A percentile compares a stretch with the other conserved stretches of the same genome.
phyloP scores from a whole-genome alignment of 1,140 invertebrate species.

The Archegozetes longisetosus region DNA sequence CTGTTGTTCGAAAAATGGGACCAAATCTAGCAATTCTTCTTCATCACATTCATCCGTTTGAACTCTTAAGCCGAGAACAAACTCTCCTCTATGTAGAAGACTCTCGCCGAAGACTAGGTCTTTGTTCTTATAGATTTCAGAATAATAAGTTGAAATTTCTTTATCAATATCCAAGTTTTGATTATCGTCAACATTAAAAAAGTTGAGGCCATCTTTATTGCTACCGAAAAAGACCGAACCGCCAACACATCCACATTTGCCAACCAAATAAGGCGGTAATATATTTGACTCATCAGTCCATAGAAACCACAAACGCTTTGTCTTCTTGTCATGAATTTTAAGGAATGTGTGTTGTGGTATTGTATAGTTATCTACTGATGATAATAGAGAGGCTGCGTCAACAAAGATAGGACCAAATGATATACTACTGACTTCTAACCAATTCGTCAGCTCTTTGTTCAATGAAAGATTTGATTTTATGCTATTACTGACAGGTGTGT shows the following conservation, averaged over 20 bases:
- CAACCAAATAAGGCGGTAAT: conserved; percentile 32
- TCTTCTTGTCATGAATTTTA: conserved; percentile 67
- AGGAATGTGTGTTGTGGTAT: conserved; percentile 43
- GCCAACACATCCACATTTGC: conserved; percentile 86
- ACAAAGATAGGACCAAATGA: conserved; percentile 72
- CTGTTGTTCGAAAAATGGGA: background rate
- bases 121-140: conserved; percentile 34
- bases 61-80: conserved; percentile 36
- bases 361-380: conserved; percentile 17
- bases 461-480: conserved; percentile 14
- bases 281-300: conserved; percentile 50
- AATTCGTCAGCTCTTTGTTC: conserved; percentile 29
- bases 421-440: conserved; percentile 83
- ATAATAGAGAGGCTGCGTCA: conserved; percentile 61
- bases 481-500: conserved; percentile 17
- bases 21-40: conserved; percentile 1
- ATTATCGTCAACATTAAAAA: conserved; percentile 17
- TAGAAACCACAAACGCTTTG: conserved; percentile 81
- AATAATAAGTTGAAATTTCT: background rate
- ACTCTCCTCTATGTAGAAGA: conserved; percentile 62
- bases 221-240: conserved; percentile 84
- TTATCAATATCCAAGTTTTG: background rate
- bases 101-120: conserved; percentile 82
- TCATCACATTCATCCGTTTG: background rate
- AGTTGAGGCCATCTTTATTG: conserved; percentile 24